Evolutionary conservation across 2,113 vertebrate species (phyloP).

Genomic region (Bettongia penicillata): DNA sequence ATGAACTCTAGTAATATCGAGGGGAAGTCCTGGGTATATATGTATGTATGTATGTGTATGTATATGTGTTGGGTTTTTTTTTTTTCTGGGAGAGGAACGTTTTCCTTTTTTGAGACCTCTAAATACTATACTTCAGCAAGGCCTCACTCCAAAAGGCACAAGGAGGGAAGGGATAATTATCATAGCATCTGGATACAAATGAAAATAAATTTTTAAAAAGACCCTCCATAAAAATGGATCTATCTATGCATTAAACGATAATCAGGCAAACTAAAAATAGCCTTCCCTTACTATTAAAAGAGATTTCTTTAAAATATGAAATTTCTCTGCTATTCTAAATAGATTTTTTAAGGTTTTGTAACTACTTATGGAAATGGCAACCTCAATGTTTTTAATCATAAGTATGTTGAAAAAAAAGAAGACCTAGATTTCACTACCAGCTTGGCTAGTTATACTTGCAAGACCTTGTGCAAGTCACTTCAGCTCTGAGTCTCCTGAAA

Average conservation of each 20-base stretch:
- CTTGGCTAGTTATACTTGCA: neutral
- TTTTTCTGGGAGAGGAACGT: conserved; percentile 35
- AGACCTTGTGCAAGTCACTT: neutral
- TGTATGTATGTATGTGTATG: neutral
- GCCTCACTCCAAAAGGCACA: neutral
- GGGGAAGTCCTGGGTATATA: conserved; percentile 68
- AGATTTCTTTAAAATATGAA: neutral
- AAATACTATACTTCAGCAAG: conserved; percentile 27
- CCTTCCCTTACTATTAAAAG: neutral
- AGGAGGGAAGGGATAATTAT: neutral
- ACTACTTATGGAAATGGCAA: neutral
- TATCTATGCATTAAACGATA: conserved; percentile 35
- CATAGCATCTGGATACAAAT: conserved; percentile 43
- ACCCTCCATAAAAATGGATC: conserved; percentile 44
- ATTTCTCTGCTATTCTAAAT: neutral
- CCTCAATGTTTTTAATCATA: neutral
- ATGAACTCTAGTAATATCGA: conserved; percentile 44
- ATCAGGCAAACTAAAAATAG: conserved; percentile 51
- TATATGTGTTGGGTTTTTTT: too few species aligned
- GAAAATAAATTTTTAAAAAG: conserved; percentile 23
- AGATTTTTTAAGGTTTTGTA: neutral
- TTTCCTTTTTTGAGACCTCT: conserved; percentile 51
- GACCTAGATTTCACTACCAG: neutral
- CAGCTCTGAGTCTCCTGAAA: neutral
- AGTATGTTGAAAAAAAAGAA: neutral